A percentile compares a stretch with the other conserved stretches of the same genome.
Conservation (phyloP, 2,113 vertebrate species). For the Heloderma charlesbogerti region DNA sequence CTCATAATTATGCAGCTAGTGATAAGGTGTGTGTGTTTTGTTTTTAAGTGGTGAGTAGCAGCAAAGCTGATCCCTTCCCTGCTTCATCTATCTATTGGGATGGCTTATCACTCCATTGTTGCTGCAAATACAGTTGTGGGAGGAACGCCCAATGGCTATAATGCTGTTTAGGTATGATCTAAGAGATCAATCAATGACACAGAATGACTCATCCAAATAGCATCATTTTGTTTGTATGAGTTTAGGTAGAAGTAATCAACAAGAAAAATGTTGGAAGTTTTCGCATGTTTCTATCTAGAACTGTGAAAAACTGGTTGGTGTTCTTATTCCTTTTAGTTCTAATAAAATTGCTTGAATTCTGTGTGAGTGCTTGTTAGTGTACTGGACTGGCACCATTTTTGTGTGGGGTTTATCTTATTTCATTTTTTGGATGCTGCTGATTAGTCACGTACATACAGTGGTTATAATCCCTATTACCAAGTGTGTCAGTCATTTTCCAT, state of each 20-base stretch:
- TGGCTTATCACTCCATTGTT: not conserved
- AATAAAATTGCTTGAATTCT: not conserved
- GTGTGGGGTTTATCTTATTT: not conserved
- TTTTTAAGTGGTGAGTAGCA: not conserved
- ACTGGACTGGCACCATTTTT: not conserved
- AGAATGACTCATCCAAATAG: not conserved
- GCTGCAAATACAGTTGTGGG: not conserved
- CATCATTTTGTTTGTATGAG: not conserved
- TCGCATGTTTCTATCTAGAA: not conserved
- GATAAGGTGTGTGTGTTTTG: not conserved
- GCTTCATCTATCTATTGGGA: not conserved
- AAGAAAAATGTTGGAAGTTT: not conserved
- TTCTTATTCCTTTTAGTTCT: not conserved
- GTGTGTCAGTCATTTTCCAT: slow-evolving; percentile 65
- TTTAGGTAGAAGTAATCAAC: not conserved
- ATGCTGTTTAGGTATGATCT: not conserved
- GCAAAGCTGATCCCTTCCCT: not conserved
- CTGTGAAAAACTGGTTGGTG: not conserved
- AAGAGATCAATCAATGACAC: not conserved
- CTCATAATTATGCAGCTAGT: not conserved
- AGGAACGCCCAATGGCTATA: not conserved
- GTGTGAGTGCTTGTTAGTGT: not conserved
- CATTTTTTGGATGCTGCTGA: slow-evolving; percentile 25
- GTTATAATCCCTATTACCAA: slow-evolving; percentile 68
- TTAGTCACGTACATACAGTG: slow-evolving; percentile 34